Conservation (phyloP, 2,888 invertebrate species). For the Lasioglossum figueresi region DNA sequence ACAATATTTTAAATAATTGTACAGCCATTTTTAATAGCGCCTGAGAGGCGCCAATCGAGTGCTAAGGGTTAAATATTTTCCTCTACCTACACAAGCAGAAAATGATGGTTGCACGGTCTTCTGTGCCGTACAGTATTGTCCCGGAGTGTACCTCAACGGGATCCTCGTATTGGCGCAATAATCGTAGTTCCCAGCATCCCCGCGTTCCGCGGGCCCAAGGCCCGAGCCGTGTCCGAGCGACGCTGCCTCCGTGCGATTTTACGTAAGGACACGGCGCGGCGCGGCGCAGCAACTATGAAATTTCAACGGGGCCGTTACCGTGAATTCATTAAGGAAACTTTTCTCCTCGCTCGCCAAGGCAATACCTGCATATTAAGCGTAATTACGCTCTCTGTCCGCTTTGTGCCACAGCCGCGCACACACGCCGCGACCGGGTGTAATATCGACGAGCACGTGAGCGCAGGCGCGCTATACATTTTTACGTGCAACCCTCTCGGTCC, state of each 20-base stretch:
- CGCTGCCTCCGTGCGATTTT: conserved; percentile 25
- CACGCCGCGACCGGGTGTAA: conserved; percentile 65
- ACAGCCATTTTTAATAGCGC: too few relatives aligned
- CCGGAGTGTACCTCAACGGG: background rate
- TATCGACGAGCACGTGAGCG: conserved; percentile 74
- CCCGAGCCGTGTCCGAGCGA: background rate
- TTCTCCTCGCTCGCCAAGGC: conserved; percentile 43
- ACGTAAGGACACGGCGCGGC: conserved; percentile 40
- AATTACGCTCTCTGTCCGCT: conserved; percentile 61
- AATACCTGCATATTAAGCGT: conserved; percentile 63
- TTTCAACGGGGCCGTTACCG: conserved; percentile 54
- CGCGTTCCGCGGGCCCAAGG: background rate
- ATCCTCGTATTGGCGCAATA: conserved; percentile 33
- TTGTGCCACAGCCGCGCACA: conserved; percentile 39
- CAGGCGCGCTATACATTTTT: conserved; percentile 71
- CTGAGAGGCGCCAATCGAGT: too few relatives aligned
- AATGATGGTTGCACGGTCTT: background rate
- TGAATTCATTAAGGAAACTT: conserved; percentile 61
- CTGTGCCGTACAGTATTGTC: background rate
- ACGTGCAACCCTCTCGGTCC: conserved; percentile 50
- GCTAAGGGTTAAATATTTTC: too few relatives aligned
- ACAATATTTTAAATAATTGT: too few relatives aligned
- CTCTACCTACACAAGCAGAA: too few relatives aligned
- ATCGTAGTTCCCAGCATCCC: conserved; percentile 16
- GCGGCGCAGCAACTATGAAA: conserved; percentile 55